Base-by-base conservation (phyloP, 1,140 invertebrate species). In the Trypoxylus dichotomus region DNA sequence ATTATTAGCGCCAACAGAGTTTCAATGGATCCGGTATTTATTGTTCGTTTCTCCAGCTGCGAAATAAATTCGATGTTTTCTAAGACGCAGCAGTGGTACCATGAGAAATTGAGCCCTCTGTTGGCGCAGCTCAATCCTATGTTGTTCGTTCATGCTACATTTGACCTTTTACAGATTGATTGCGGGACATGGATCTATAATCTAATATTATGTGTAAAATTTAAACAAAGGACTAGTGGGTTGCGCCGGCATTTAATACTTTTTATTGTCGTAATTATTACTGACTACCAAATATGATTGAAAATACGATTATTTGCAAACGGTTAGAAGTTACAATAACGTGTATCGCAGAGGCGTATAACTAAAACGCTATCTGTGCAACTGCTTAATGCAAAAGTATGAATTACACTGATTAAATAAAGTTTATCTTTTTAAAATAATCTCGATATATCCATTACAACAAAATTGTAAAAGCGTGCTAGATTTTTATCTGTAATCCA, bases 151-250 rank as follows among this genome's bases (percentile, higher is more conserved):
- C 68, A 27, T 71, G 68, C 8, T 25, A 71, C 29, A 27, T 73
- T 73, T 73, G 71, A 73, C 71, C 71, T 73, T 32, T 73, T 2
- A 5, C 11, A 37, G 27, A 13, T 73, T n/a, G 29, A 73, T 73
- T 27, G 29, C 41, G 8, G 11, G 41, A 19, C 21, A 15, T 15
- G 8, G 8, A 68, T 24, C 15, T 37, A 13, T 24, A 41, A 13
- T 29, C 71, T 73, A 37, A 6, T 42, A 73, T 73, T 73, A 37
- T 73, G 29, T 73, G 29, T n/a, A 73, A 73, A 42, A 73, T 71
- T 71, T 32, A 73, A 73, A 73, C 71, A 73, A 73, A 73, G 37
- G 29, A 42, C 8, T 3, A 15, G 68, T 71, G 68, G 68, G 68
- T 24, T 27, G 68, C 6, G 25, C 68, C 19, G 68, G 68, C 13